These are phyloP conservation scores for Cantharis rustica DNA, from an alignment of 2,888 invertebrate genomes.

Conservation along the genomic window DNA sequence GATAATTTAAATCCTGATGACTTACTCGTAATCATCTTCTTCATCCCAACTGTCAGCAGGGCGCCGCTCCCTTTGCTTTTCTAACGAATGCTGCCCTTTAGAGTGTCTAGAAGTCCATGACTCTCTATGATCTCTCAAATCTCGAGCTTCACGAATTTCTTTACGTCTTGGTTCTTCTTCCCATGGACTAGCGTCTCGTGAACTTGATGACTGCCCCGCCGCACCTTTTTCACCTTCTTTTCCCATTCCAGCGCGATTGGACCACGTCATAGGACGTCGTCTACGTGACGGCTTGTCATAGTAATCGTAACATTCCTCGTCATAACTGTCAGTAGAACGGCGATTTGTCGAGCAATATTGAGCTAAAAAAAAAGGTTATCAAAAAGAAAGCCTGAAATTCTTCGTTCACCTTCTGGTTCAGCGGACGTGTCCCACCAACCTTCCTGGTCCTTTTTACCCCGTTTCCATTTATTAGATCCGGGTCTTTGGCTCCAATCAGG, in stretches of 20 bases:
- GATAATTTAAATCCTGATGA: constrained; percentile 1
- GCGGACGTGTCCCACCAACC: constrained; percentile 57
- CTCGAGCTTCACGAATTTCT: constrained; percentile 44
- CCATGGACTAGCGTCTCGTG: constrained; percentile 81
- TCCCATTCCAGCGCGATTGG: constrained; percentile 20
- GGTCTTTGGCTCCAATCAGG: constrained; percentile 57
- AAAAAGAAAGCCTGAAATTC: not conserved
- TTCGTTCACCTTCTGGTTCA: constrained; percentile 48
- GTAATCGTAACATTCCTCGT: constrained; percentile 54
- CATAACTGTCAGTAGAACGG: constrained; percentile 54
- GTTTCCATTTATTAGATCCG: constrained; percentile 55
- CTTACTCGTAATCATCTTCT: constrained; percentile 75
- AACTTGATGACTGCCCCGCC: constrained; percentile 66
- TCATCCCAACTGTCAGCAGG: constrained; percentile 61
- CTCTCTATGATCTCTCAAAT: constrained; percentile 55
- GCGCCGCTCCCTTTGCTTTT: constrained; percentile 60
- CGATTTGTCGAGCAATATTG: constrained; percentile 47
- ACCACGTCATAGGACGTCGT: constrained; percentile 35
- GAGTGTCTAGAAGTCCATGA: constrained; percentile 55
- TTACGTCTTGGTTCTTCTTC: constrained; percentile 66
- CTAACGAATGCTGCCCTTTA: constrained; percentile 51
- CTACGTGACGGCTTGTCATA: constrained; percentile 51
- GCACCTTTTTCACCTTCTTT: constrained; percentile 19
- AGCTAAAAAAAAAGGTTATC: constrained; percentile 7
- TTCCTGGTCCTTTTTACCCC: constrained; percentile 53